phyloP scores from a whole-genome alignment of 2,888 invertebrate genomes.

The Nowickia ferox region DNA sequence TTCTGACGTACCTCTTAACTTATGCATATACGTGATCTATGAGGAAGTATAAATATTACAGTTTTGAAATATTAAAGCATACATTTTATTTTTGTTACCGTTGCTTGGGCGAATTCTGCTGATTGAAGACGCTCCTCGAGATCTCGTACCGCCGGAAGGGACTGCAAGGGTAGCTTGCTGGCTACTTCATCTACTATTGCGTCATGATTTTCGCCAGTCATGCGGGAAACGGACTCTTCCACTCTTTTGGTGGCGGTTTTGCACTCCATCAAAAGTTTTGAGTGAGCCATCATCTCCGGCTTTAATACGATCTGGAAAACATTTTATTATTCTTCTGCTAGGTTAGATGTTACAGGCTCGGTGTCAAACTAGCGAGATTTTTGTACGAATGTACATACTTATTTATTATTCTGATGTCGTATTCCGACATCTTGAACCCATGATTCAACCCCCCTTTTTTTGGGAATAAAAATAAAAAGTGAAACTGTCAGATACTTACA shows the following conservation, averaged over 20 bases:
- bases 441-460: too few species aligned
- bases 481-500: not conserved
- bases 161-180: not conserved
- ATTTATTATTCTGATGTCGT: too few species aligned
- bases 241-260: slow-evolving; percentile 1
- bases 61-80: too few species aligned
- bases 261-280: slow-evolving; percentile 27
- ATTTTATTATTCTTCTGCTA: too few species aligned
- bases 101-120: slow-evolving; percentile 14
- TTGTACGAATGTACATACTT: too few species aligned
- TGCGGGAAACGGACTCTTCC: slow-evolving; percentile 3
- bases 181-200: not conserved
- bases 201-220: slow-evolving; percentile 1
- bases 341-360: too few species aligned
- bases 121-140: not conserved
- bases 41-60: too few species aligned
- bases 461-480: not conserved
- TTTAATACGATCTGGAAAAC: too few species aligned
- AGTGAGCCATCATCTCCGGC: slow-evolving; percentile 11
- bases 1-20: too few species aligned
- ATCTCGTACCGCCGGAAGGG: not conserved
- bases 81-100: slow-evolving; percentile 10
- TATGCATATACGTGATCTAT: too few species aligned
- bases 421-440: too few species aligned
- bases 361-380: too few species aligned